Evolutionary conservation across 1,140 invertebrate species (phyloP), one percentile per base, ranked within the genome.

Genomic region (Phortica variegata): DNA sequence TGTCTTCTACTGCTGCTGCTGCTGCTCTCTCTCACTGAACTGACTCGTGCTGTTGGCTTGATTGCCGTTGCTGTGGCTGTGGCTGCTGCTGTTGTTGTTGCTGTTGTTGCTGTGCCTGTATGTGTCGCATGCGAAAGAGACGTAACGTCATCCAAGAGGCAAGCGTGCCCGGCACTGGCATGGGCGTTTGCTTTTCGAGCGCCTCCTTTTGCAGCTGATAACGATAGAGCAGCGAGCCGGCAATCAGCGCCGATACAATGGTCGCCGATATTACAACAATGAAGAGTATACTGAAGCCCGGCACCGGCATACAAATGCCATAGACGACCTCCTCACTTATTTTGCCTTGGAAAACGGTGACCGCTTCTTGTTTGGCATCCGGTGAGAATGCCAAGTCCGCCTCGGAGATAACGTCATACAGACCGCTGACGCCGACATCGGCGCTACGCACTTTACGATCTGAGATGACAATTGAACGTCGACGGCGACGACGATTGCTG

Each of bases 351-450:
- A 93, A 93, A 0, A 91, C 87, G 7, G 88, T 90, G 1, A 91
- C 89, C 0, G 89, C 85, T 75, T 92, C 89, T 13, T 85, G 82
- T 31, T 85, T 83, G 16, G 81, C 81, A 53, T 92, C 89, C 0
- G 90, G 89, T 58, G 87, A 90, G 73, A 95, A 95, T n/a, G 89
- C 90, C 16, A 95, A 77, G 75, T 95, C 93, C 9, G 90, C 89
- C 75, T 93, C 90, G 3, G 90, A 92, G 19, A 95, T 92, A n/a
- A 95, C 91, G 55, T 93, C 89, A 74, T 91, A 94, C 31, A 90
- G 82, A 2, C 89, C 90, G 54, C 85, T 89, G 13, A 93, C 91
- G 7, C 89, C 91, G 9, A 92, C 89, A 68, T 90, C 90, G 2
- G 87, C 89, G 51, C 87, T 90, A 17, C 87, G 82, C 9, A 81